Percentiles rank a stretch among this genome's conserved stretches.
Conservation (phyloP, 1,140 invertebrate species). For the Drosophila arizonae region DNA sequence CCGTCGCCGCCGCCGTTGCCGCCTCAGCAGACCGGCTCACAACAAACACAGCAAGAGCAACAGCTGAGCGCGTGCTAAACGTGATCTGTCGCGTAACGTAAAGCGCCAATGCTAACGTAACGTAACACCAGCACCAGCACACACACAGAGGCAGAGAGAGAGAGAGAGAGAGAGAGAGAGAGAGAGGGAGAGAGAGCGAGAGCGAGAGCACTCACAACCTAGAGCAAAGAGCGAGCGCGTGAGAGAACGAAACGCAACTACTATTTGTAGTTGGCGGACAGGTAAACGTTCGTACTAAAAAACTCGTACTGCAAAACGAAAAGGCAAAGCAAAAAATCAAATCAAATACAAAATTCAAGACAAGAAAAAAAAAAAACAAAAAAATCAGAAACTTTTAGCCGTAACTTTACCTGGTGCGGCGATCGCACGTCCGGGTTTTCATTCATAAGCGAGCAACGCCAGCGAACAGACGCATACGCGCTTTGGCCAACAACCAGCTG, state of each 20-base stretch:
- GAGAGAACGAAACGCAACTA: conserved; percentile 11
- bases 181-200: neutral
- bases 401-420: conserved; percentile 67
- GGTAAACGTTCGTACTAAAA: conserved; percentile 40
- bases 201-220: neutral
- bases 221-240: conserved; percentile 5
- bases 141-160: neutral
- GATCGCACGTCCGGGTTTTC: conserved; percentile 59
- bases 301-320: conserved; percentile 35
- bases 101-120: conserved; percentile 9
- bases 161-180: neutral
- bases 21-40: conserved; percentile 43
- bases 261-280: conserved; percentile 27
- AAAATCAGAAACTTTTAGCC: conserved; percentile 44
- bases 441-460: conserved; percentile 80
- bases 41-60: conserved; percentile 35
- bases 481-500: conserved; percentile 38
- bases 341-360: neutral
- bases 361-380: no score
- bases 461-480: conserved; percentile 68
- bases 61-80: conserved; percentile 45
- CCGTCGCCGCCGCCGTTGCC: neutral
- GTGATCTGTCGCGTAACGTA: conserved; percentile 20
- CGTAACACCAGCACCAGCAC: neutral
- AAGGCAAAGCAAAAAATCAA: conserved; percentile 6